Conservation (phyloP, 2,113 vertebrate species). For the Perognathus longimembris region DNA sequence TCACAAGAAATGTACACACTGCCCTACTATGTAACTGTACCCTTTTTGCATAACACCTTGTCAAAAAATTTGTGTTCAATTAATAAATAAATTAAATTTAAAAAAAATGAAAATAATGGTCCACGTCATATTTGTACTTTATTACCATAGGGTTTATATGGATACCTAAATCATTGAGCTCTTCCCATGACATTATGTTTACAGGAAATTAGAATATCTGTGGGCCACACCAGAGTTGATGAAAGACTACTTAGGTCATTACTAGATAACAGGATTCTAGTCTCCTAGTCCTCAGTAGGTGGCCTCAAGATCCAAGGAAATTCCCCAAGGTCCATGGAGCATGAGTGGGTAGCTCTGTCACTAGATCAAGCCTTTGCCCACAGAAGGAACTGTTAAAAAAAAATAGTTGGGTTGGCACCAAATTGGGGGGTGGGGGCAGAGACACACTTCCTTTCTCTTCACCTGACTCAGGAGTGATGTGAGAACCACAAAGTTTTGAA, state of each 20-base stretch:
- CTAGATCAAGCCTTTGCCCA: neutral
- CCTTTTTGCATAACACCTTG: no score
- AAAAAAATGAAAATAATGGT: neutral
- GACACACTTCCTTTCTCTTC: neutral
- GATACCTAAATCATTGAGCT: neutral
- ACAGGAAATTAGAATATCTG: neutral
- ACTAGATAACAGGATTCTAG: neutral
- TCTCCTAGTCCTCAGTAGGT: no score
- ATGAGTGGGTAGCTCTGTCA: neutral
- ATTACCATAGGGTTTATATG: neutral
- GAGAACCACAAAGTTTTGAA: neutral
- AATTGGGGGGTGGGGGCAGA: neutral
- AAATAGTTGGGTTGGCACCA: neutral
- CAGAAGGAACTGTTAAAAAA: neutral
- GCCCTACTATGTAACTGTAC: no score
- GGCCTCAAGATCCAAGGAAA: neutral
- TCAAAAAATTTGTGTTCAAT: no score
- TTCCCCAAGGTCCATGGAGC: no score
- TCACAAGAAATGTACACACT: no score
- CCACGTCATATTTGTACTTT: neutral
- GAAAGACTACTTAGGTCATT: neutral
- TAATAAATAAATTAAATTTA: no score
- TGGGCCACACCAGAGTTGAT: neutral
- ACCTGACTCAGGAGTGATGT: neutral
- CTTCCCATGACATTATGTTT: neutral